phyloP scores from a whole-genome alignment of 2,888 invertebrate species.

The Hypselothyrea guttata region DNA sequence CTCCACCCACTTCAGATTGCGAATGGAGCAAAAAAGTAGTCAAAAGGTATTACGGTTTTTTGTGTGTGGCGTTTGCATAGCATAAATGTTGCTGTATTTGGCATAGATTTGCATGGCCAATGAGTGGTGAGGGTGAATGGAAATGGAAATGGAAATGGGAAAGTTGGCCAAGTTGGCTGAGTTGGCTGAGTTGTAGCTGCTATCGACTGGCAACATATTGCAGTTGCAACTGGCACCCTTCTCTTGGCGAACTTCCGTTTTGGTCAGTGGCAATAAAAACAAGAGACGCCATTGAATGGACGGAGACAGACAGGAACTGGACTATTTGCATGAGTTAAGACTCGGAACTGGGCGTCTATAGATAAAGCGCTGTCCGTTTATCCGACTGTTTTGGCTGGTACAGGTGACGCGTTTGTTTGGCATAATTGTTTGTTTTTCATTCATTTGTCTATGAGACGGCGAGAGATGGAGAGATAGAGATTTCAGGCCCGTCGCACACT shows the following conservation, averaged over 20 bases:
- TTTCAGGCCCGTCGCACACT: slow-evolving; percentile 56
- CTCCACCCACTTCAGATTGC: not conserved
- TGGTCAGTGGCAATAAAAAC: slow-evolving; percentile 66
- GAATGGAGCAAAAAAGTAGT: slow-evolving; percentile 33
- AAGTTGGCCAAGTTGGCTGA: not conserved
- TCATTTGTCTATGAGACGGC: slow-evolving; percentile 25
- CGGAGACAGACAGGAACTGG: slow-evolving; percentile 49
- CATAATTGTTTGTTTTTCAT: slow-evolving; percentile 70
- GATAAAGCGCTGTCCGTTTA: slow-evolving; percentile 35
- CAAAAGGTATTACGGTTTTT: slow-evolving; percentile 57
- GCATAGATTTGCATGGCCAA: slow-evolving; percentile 74
- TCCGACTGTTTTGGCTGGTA: not conserved
- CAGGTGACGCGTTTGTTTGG: slow-evolving; percentile 60
- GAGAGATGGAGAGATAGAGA: slow-evolving; percentile 32
- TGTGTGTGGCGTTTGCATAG: slow-evolving; percentile 42
- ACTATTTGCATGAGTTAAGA: slow-evolving; percentile 58
- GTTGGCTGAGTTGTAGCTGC: slow-evolving; percentile 13
- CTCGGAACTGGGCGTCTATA: slow-evolving; percentile 23
- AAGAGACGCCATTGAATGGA: slow-evolving; percentile 39
- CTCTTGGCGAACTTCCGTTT: slow-evolving; percentile 40
- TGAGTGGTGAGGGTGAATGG: slow-evolving; percentile 28
- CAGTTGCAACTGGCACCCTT: slow-evolving; percentile 37
- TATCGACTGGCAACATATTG: slow-evolving; percentile 71
- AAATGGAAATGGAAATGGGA: not conserved
- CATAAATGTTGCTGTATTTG: slow-evolving; percentile 68